Evolutionary conservation across 2,113 vertebrate species (phyloP), one percentile per base, ranked within the genome.

Genomic region (Colossoma macropomum): DNA sequence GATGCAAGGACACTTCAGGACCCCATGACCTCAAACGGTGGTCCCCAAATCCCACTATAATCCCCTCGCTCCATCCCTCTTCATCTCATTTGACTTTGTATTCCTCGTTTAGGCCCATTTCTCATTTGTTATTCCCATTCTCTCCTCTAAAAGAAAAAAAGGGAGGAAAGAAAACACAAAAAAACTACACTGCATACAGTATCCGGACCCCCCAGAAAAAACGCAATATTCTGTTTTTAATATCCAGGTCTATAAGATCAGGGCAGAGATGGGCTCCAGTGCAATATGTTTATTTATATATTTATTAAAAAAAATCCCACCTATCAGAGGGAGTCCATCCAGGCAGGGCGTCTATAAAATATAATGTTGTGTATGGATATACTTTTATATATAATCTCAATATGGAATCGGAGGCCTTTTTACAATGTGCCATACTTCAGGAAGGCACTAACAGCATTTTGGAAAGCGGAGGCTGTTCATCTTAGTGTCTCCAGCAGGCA

Each of bases 351-450:
- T 91, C 90, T 13, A 92, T 94, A 94, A 95, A 94, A 95, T 93
- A 94, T 94, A 93, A 95, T 93, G 93, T 94, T 93, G 93, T 93
- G 93, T 94, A 95, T 93, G 92, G 93, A 93, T 93, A 94, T 93
- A 93, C 92, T 95, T 94, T 94, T 94, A 93, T 95, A 95, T 94
- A 95, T 94, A 94, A 94, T 95, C 91, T 93, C 93, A 98, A 99
- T 98, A 98, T 96, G 96, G 97, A 97, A 97, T 97, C 96, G 95
- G 96, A 94, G 95, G 95, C 96, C 95, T 96, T 96, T 98, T 98
- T 97, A 97, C 96, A 97, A 96, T 96, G 95, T 93, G 95, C 97
- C 97, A 98, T 98, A 98, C 97, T 97, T 98, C 97, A 97, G 96
- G 90, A 96, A 95, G 95, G 94, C 92, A 88, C 96, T 97, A 98